Percentiles rank a stretch among this genome's conserved stretches.
Conservation (phyloP, 2,888 invertebrate genomes). For the Ommatoiulus sabulosus region DNA sequence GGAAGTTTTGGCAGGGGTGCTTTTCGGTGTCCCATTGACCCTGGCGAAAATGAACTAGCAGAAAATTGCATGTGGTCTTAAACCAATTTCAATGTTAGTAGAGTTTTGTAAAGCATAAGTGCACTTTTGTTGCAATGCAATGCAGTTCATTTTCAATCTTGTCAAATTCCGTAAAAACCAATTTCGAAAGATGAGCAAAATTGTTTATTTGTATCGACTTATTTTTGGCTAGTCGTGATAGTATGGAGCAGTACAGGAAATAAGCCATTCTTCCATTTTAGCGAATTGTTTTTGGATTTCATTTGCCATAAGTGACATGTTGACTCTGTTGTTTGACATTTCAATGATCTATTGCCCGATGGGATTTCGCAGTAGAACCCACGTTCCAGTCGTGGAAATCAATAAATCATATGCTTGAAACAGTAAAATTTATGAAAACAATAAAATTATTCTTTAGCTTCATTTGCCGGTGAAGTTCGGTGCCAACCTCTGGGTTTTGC, state of each 20-base stretch:
- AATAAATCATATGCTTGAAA: neutral
- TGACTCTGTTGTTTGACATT: slow-evolving; percentile 8
- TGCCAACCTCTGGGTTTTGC: neutral
- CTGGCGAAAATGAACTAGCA: no score
- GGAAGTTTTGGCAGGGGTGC: no score
- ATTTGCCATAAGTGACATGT: neutral
- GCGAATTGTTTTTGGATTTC: neutral
- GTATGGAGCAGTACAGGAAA: neutral
- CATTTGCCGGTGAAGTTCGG: neutral
- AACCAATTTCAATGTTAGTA: no score
- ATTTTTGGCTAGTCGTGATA: neutral
- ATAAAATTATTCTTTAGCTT: neutral
- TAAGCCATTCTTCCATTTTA: neutral
- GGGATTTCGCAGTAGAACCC: neutral
- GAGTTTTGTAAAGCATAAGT: no score
- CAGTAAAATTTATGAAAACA: neutral
- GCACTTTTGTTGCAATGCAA: no score
- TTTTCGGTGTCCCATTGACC: no score
- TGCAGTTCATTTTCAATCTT: no score
- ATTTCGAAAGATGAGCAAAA: no score
- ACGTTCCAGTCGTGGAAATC: slow-evolving; percentile 2
- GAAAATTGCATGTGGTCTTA: no score
- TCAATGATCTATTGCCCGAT: neutral
- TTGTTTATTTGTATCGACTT: neutral
- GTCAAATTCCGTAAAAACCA: no score